Evolutionary conservation across 2,888 invertebrate species (phyloP).

Genomic region (Drosophila colorata): DNA sequence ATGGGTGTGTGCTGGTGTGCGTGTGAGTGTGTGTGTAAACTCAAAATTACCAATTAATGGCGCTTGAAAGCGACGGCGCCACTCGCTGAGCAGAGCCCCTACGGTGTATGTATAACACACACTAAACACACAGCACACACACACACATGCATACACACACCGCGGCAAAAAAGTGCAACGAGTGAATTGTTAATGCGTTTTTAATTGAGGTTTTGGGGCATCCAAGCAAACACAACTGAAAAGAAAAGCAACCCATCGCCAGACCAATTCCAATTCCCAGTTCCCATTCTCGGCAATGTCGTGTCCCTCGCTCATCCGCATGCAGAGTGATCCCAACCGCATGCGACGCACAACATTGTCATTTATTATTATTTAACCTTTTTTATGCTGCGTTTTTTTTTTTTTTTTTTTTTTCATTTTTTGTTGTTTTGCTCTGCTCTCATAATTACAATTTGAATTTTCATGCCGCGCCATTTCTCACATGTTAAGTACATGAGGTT

Average conservation of each 20-base stretch:
- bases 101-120: constrained; percentile 73
- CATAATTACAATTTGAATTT: constrained; percentile 77
- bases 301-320: constrained; percentile 12
- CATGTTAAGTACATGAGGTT: constrained; percentile 43
- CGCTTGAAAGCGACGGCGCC: constrained; percentile 74
- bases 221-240: constrained; percentile 58
- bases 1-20: constrained; percentile 17
- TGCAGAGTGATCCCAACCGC: constrained; percentile 46
- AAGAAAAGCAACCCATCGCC: constrained; percentile 23
- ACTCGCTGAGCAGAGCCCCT: constrained; percentile 63
- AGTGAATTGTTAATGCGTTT: constrained; percentile 82
- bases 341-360: constrained; percentile 72
- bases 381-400: constrained; percentile 37
- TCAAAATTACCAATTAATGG: constrained; percentile 74
- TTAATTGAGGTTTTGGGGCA: constrained; percentile 83
- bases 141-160: constrained; percentile 6
- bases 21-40: constrained; percentile 39
- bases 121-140: constrained; percentile 21
- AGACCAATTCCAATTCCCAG: constrained; percentile 26
- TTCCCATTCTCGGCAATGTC: constrained; percentile 24
- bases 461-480: constrained; percentile 67
- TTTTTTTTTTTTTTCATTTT: constrained; percentile 3
- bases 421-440: constrained; percentile 34
- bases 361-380: constrained; percentile 77
- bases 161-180: constrained; percentile 65